Evolutionary conservation across 2,888 invertebrate genomes (phyloP).

Genomic region (Lissocephala sabroskyi): DNA sequence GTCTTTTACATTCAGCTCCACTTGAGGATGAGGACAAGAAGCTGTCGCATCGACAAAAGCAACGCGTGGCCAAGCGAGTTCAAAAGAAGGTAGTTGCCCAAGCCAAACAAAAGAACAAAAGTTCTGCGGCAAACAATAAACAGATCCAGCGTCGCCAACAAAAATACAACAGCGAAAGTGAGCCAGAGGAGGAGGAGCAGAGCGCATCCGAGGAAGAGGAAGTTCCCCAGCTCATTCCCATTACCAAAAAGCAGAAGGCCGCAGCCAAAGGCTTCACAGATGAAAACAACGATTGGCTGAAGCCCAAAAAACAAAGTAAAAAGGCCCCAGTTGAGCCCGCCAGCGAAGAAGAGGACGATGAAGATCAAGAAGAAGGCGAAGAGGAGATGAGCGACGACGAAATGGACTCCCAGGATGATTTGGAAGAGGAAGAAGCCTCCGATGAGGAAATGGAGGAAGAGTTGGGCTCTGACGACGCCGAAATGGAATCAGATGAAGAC

Average conservation of each 20-base stretch:
- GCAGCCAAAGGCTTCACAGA: constrained; percentile 77
- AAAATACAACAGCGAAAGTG: constrained; percentile 64
- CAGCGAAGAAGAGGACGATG: constrained; percentile 46
- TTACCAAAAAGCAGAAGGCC: constrained; percentile 23
- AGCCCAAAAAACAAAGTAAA: constrained; percentile 73
- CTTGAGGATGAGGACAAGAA: constrained; percentile 74
- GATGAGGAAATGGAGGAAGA: constrained; percentile 29
- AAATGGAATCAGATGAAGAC: too few relatives aligned
- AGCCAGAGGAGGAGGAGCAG: constrained; percentile 43
- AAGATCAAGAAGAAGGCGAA: constrained; percentile 42
- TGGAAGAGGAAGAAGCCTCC: constrained; percentile 37
- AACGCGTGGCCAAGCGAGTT: constrained; percentile 77
- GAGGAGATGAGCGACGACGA: constrained; percentile 28
- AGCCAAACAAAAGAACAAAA: constrained; percentile 54
- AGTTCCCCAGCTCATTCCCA: constrained; percentile 29
- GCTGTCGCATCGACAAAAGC: constrained; percentile 81
- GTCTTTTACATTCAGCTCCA: constrained; percentile 54
- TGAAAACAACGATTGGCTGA: constrained; percentile 82
- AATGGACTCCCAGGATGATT: constrained; percentile 6
- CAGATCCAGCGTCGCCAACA: constrained; percentile 38
- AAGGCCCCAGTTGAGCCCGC: constrained; percentile 53
- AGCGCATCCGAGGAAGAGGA: constrained; percentile 39
- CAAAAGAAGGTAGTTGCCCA: constrained; percentile 73
- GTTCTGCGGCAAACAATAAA: constrained; percentile 18
- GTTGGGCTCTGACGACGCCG: too few relatives aligned